These are phyloP conservation scores for Ceraclea dissimilis DNA, from an alignment of 2,888 invertebrate species.

Conservation along the genomic window DNA sequence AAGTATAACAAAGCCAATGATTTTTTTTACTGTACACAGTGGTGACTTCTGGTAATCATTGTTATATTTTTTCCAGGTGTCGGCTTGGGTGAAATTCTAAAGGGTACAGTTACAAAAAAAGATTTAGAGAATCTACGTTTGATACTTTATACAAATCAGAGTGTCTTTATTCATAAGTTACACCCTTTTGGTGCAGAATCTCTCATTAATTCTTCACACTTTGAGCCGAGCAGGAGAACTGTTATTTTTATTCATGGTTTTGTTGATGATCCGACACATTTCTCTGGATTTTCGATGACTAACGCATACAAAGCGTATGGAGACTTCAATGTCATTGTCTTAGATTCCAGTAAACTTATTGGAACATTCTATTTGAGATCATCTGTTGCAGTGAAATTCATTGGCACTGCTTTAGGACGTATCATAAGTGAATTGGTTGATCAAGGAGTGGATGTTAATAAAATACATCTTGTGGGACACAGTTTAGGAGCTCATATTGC, in stretches of 20 bases:
- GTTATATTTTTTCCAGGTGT: too few species aligned
- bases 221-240: background rate
- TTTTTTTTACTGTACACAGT: too few species aligned
- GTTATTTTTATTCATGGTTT: slow-evolving; percentile 20
- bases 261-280: slow-evolving; percentile 14
- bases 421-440: slow-evolving; percentile 3
- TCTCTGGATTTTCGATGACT: slow-evolving; percentile 5
- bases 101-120: too few species aligned
- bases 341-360: slow-evolving; percentile 19
- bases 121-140: too few species aligned
- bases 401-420: slow-evolving; percentile 14
- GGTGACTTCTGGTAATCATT: too few species aligned
- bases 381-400: slow-evolving; percentile 12
- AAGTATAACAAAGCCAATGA: too few species aligned
- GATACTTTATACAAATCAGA: too few species aligned
- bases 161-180: too few species aligned
- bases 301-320: slow-evolving; percentile 17
- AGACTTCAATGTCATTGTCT: slow-evolving; percentile 15
- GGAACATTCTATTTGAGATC: slow-evolving; percentile 13
- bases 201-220: too few species aligned
- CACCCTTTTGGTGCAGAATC: too few species aligned
- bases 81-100: too few species aligned
- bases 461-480: slow-evolving; percentile 25
- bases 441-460: slow-evolving; percentile 9
- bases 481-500: slow-evolving; percentile 25